These are phyloP conservation scores for Ceratotherium simum DNA, from an alignment of 2,113 vertebrate genomes.

Conservation along the genomic window DNA sequence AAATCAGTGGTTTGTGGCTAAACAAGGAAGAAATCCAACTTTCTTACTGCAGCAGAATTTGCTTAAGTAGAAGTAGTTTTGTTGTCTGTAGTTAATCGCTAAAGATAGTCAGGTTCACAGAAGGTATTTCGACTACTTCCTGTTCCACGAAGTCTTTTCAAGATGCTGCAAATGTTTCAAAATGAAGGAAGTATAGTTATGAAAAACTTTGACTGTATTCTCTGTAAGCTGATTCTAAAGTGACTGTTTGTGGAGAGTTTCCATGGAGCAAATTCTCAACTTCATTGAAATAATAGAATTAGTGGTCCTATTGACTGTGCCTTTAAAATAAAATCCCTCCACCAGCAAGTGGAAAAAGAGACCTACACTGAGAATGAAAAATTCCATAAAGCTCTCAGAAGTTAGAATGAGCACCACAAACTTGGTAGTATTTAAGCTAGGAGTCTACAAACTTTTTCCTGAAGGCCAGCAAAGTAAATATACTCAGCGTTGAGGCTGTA, in stretches of 20 bases:
- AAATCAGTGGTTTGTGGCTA: conserved; percentile 49
- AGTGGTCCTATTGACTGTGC: neutral
- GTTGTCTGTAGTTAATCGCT: neutral
- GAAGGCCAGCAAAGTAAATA: neutral
- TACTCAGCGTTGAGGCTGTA: conserved; percentile 9
- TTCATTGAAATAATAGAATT: neutral
- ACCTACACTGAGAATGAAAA: neutral
- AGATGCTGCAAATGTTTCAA: neutral
- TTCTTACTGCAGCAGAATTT: conserved; percentile 50
- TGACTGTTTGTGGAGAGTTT: neutral
- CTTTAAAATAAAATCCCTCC: neutral
- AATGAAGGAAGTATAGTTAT: neutral
- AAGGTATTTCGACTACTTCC: neutral
- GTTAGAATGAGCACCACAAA: neutral
- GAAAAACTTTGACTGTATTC: neutral
- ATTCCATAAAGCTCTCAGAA: neutral
- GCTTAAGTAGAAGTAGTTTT: neutral
- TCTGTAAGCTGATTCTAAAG: neutral
- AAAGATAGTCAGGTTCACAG: neutral
- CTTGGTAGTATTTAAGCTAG: neutral
- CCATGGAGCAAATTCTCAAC: neutral
- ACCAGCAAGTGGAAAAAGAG: neutral
- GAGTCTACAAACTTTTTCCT: neutral
- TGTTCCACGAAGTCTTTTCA: neutral
- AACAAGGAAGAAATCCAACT: conserved; percentile 54